phyloP scores from a whole-genome alignment of 2,888 invertebrate species.

The Pilophorus perplexus region DNA sequence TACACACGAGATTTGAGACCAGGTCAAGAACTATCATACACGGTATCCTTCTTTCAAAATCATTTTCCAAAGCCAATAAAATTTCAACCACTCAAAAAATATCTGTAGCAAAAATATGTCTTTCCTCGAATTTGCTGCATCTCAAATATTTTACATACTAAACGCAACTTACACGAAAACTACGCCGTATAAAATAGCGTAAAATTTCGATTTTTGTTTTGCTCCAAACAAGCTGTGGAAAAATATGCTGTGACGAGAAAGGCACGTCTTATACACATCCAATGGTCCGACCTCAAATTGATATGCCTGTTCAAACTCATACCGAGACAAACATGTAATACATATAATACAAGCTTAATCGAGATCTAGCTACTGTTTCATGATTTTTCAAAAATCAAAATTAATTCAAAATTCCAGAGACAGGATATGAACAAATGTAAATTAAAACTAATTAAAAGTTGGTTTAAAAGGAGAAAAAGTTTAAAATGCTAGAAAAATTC shows the following conservation, averaged over 20 bases:
- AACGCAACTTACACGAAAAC: too few species aligned
- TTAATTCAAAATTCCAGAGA: neutral
- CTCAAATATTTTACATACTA: too few species aligned
- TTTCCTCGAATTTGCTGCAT: too few species aligned
- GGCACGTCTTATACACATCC: neutral
- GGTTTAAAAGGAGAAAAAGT: neutral
- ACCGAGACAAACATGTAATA: neutral
- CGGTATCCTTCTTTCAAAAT: too few species aligned
- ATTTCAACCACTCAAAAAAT: too few species aligned
- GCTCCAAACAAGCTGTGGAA: too few species aligned
- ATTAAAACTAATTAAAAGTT: neutral
- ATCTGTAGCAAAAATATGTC: too few species aligned
- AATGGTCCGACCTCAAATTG: slow-evolving; percentile 3
- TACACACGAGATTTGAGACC: slow-evolving; percentile 34
- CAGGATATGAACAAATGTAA: slow-evolving; percentile 9
- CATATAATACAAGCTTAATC: slow-evolving; percentile 19
- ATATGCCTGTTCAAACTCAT: slow-evolving; percentile 20
- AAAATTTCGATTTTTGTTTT: too few species aligned
- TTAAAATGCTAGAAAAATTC: slow-evolving; percentile 23
- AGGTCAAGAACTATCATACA: neutral
- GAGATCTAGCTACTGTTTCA: slow-evolving; percentile 30
- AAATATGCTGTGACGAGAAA: neutral
- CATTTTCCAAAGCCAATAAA: too few species aligned
- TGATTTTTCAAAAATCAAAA: slow-evolving; percentile 10
- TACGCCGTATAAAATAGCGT: too few species aligned